A percentile compares a stretch with the other conserved stretches of the same genome.
Evolutionary conservation across 2,113 vertebrate genomes (phyloP).

Genomic region (Percina caprodes): DNA sequence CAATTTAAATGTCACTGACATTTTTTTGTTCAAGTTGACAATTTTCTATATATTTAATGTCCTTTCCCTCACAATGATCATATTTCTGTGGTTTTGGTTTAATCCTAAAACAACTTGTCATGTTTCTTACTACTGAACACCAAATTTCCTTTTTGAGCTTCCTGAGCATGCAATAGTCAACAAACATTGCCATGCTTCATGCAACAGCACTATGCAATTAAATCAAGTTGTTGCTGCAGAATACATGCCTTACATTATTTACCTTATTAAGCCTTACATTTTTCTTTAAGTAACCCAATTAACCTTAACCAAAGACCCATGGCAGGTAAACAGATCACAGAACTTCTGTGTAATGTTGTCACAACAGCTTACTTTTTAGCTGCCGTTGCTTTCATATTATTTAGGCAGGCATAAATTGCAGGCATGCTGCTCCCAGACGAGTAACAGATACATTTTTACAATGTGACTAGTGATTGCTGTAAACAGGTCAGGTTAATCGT

Average conservation of each 20-base stretch:
- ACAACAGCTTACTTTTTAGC: slow-evolving; percentile 23
- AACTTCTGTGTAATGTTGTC: background rate
- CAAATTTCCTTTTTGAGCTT: background rate
- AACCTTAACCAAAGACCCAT: background rate
- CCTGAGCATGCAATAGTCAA: background rate
- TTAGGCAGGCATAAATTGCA: slow-evolving; percentile 23
- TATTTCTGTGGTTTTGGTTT: background rate
- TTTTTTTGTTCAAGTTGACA: background rate
- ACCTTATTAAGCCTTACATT: background rate
- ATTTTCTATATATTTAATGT: background rate
- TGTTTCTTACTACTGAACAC: background rate
- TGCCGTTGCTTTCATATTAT: slow-evolving; percentile 28
- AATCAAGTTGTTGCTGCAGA: background rate
- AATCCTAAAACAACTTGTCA: background rate
- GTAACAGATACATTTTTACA: slow-evolving; percentile 31
- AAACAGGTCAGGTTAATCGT: slow-evolving; percentile 31
- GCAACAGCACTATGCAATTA: background rate
- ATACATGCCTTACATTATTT: slow-evolving; percentile 24
- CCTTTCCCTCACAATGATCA: background rate
- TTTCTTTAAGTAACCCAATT: slow-evolving; percentile 11
- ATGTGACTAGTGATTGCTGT: slow-evolving; percentile 14
- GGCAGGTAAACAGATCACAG: slow-evolving; percentile 12
- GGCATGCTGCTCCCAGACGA: slow-evolving; percentile 25
- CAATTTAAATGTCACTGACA: background rate
- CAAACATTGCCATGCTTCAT: background rate